Conservation (phyloP, 2,888 invertebrate genomes). For the Bhutanitis thaidina region DNA sequence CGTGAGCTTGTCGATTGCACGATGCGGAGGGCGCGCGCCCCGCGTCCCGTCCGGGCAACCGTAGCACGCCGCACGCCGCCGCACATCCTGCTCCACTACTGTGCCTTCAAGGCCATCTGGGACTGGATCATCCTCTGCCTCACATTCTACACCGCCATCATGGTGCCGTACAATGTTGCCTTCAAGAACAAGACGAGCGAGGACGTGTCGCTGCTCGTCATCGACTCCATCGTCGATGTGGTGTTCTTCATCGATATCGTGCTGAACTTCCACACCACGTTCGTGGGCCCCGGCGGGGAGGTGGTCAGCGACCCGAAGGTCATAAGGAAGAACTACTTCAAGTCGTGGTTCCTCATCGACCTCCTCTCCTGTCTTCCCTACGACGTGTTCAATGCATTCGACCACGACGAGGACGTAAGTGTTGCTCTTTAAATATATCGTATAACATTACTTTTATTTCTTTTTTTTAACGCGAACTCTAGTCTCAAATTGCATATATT, state of each 20-base stretch:
- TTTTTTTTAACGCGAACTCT: too few relatives aligned
- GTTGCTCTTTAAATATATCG: neutral
- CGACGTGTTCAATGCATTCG: conserved; percentile 99
- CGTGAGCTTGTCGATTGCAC: neutral
- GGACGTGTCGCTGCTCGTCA: conserved; percentile 95
- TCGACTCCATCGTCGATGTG: conserved; percentile 99
- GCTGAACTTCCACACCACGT: conserved; percentile 99
- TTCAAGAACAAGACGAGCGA: conserved; percentile 99
- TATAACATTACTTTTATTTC: too few relatives aligned
- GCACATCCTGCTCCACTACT: conserved; percentile 99
- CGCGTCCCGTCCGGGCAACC: neutral
- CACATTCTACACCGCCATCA: conserved; percentile 99
- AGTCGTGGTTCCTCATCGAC: conserved; percentile 99
- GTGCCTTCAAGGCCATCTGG: conserved; percentile 99
- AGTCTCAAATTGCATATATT: too few relatives aligned
- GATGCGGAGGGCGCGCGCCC: too few relatives aligned
- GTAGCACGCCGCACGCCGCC: conserved; percentile 84
- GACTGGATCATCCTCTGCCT: conserved; percentile 99
- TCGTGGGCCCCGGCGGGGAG: conserved; percentile 97
- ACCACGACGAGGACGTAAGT: conserved; percentile 97
- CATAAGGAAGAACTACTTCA: conserved; percentile 98
- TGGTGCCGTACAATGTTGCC: conserved; percentile 99
- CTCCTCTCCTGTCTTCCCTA: conserved; percentile 99
- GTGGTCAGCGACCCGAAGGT: conserved; percentile 99
- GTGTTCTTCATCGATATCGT: conserved; percentile 99